These are phyloP conservation scores for Orcinus orca DNA, from an alignment of 2,113 vertebrate genomes.

Conservation along the genomic window DNA sequence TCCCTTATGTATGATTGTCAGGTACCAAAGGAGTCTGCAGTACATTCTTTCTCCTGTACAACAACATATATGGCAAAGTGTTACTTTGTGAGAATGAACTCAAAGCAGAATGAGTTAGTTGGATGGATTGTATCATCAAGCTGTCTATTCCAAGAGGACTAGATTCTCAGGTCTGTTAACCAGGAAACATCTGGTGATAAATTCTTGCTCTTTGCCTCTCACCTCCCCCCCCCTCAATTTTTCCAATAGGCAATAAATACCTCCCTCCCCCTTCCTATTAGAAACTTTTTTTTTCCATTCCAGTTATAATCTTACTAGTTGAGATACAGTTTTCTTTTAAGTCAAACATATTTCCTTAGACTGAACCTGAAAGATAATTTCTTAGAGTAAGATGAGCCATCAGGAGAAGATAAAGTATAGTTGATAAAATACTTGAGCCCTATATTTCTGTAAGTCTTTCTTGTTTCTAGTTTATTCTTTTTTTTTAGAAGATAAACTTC, in stretches of 20 bases:
- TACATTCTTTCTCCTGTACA: background rate
- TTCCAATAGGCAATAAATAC: background rate
- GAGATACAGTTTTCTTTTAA: background rate
- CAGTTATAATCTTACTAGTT: background rate
- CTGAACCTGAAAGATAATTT: background rate
- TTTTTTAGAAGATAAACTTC: background rate
- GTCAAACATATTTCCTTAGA: background rate
- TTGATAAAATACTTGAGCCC: background rate
- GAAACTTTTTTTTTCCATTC: background rate
- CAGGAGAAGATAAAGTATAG: background rate
- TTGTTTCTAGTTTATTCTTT: background rate
- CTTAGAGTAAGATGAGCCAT: background rate
- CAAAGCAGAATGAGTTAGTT: slow-evolving; percentile 4
- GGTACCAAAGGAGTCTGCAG: background rate
- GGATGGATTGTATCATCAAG: background rate
- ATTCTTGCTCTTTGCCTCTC: background rate
- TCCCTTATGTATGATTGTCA: background rate
- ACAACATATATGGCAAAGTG: background rate
- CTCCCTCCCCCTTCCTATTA: background rate
- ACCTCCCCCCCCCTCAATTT: background rate
- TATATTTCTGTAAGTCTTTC: slow-evolving; percentile 37
- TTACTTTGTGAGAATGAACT: background rate
- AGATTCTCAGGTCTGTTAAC: background rate
- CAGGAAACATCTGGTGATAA: background rate
- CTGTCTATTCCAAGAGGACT: background rate